Percentiles rank a stretch among this genome's conserved stretches.
Evolutionary conservation across 92 coral and sea anemone genomes (phyloP).

Genomic region (Zoanthus sansibaricus): DNA sequence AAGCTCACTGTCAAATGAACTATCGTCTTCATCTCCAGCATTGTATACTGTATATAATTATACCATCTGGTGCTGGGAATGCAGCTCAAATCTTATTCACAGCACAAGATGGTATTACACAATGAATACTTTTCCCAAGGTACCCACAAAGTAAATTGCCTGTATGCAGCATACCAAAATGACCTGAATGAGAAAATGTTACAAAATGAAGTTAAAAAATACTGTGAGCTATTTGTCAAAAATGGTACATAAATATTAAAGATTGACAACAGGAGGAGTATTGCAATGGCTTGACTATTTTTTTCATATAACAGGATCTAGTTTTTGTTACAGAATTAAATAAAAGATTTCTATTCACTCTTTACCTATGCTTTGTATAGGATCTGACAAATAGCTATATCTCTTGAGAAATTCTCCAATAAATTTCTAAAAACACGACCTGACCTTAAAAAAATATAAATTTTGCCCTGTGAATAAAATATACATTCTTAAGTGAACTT

Average conservation of each 20-base stretch:
- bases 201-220: background rate
- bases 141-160: constrained; percentile 42
- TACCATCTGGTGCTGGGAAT: background rate
- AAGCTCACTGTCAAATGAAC: constrained; percentile 27
- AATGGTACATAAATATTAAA: background rate
- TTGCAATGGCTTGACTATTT: too few species aligned
- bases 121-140: constrained; percentile 21
- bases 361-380: too few species aligned
- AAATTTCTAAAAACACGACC: too few species aligned
- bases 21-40: constrained; percentile 36
- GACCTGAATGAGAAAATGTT: constrained; percentile 11
- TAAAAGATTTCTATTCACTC: too few species aligned
- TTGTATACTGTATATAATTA: constrained; percentile 33
- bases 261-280: too few species aligned
- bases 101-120: constrained; percentile 48
- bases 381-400: too few species aligned
- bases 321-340: too few species aligned
- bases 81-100: constrained; percentile 6
- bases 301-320: too few species aligned
- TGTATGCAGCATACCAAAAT: constrained; percentile 35
- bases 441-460: too few species aligned
- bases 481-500: too few species aligned
- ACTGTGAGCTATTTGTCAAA: background rate
- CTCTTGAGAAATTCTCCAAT: too few species aligned
- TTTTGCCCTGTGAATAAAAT: too few species aligned